Evolutionary conservation across 2,797 vertebrate genomes (phyloP), one percentile per base, ranked within the genome.

Genomic region (Argentina silus): DNA sequence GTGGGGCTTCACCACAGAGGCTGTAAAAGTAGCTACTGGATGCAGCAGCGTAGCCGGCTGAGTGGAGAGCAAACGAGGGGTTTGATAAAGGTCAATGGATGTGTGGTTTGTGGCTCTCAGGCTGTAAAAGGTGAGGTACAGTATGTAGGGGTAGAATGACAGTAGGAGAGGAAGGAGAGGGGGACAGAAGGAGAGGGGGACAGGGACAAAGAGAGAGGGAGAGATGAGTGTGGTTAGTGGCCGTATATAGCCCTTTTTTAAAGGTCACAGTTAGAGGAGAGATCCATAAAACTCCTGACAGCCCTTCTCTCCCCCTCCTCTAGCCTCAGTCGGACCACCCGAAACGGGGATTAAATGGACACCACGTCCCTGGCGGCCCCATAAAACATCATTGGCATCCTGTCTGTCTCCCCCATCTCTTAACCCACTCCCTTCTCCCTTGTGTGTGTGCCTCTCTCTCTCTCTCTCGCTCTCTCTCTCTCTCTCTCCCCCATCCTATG

Each of bases 401-500:
- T 15, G 55, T 4, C 55, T 19, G 56, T 36, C 59, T 14, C 12
- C 21, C 57, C 15, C 23, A 4, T 60, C 57, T 60, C 11, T 12
- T 59, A 36, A 36, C 27, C 27, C 27, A 36, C 27, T 4, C 27
- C 12, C 10, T 0, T 50, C 19, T 0, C n/a, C 53, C 51, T 4
- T 14, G 11, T 53, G 12, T 14, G 51, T 53, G 3, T 53, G 8
- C 63, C 71, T 50, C 44, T 65, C 50, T 62, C 69, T 67, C 72
- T 55, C 59, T 9, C 56, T 55, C 21, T 63, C 7, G 73, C 53
- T 55, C 76, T 83, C 82, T 81, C 68, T 80, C 77, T 78, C 73
- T 55, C 75, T 43, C 27, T 62, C 12, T 42, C 60, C 36, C 60
- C 0, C 5, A 5, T 8, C 23, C 23, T 42, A 23, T 42, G n/a